Conservation (phyloP, 2,888 invertebrate species). For the Orthosia incerta region DNA sequence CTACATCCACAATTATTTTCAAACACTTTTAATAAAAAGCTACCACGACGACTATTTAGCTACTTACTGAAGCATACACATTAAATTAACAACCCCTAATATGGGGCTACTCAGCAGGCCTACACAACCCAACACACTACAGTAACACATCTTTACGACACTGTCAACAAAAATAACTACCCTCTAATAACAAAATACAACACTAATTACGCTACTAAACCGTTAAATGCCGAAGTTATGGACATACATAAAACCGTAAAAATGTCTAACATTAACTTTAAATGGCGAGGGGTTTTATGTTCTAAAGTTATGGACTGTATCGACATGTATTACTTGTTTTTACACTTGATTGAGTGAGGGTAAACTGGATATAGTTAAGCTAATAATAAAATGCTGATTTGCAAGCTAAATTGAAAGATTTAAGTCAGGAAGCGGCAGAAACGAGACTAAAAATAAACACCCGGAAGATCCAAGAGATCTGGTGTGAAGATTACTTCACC, state of each 20-base stretch:
- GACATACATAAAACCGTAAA: slow-evolving; percentile 54
- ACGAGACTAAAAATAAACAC: too few relatives aligned
- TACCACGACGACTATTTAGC: not conserved
- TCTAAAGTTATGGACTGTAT: slow-evolving; percentile 31
- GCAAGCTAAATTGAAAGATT: too few relatives aligned
- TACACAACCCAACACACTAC: not conserved
- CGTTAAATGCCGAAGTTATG: slow-evolving; percentile 51
- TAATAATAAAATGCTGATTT: too few relatives aligned
- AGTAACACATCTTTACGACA: slow-evolving; percentile 18
- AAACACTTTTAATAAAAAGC: too few relatives aligned
- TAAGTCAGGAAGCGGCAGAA: too few relatives aligned
- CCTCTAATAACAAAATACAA: slow-evolving; percentile 43
- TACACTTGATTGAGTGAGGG: slow-evolving; percentile 15
- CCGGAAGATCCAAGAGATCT: too few relatives aligned
- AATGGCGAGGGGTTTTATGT: slow-evolving; percentile 51
- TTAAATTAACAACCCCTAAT: slow-evolving; percentile 5
- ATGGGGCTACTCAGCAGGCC: not conserved
- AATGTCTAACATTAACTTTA: slow-evolving; percentile 51
- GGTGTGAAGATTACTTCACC: too few relatives aligned
- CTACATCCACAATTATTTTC: not conserved
- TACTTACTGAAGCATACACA: not conserved
- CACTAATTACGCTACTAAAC: slow-evolving; percentile 62
- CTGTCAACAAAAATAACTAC: slow-evolving; percentile 23
- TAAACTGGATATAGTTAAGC: slow-evolving; percentile 2
- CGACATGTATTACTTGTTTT: slow-evolving; percentile 34